A percentile compares a stretch with the other conserved stretches of the same genome.
Evolutionary conservation across 37 sponge, comb jelly and placozoan genomes (phyloP).

Genomic region (Petrosia ficiformis): DNA sequence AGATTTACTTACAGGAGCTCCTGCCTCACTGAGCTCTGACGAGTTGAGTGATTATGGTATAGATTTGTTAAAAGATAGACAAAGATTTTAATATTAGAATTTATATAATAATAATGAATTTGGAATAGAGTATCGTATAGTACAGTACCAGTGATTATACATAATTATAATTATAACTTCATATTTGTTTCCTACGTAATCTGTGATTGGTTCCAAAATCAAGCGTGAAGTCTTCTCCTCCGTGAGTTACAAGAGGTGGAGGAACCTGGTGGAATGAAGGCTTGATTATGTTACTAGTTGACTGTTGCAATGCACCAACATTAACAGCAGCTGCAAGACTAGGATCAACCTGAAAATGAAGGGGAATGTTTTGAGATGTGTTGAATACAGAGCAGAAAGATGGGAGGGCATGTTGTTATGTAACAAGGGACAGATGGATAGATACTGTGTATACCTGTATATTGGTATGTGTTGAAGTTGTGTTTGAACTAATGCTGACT

Average conservation of each 20-base stretch:
- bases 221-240: no score
- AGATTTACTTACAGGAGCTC: constrained; percentile 74
- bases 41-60: constrained; percentile 26
- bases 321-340: constrained; percentile 41
- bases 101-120: no score
- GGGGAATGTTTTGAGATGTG: background rate
- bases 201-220: no score
- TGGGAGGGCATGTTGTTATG: background rate
- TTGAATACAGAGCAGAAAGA: no score
- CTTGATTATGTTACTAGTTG: background rate
- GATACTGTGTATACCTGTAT: background rate
- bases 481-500: no score
- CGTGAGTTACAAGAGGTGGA: no score
- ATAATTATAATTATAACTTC: no score
- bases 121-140: no score
- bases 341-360: constrained; percentile 15
- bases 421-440: background rate
- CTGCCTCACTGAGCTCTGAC: constrained; percentile 19
- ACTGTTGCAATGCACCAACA: constrained; percentile 1
- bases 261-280: no score
- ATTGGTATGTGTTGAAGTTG: no score
- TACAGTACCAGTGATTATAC: no score
- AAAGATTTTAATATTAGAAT: background rate
- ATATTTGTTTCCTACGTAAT: no score
- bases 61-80: background rate